phyloP scores from a whole-genome alignment of 2,113 vertebrate genomes.

The Cinclus cinclus region DNA sequence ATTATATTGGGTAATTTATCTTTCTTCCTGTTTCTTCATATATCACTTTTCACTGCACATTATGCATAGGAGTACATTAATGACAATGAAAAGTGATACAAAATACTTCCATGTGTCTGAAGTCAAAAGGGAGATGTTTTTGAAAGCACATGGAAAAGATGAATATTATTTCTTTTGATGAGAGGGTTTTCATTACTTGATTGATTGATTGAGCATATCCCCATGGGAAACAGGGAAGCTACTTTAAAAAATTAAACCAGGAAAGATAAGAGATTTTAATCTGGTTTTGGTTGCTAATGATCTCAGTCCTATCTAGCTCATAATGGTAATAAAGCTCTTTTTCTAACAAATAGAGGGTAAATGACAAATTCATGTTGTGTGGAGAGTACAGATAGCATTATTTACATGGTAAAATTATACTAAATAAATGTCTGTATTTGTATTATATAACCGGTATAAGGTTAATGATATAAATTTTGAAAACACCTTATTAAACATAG shows the following conservation, averaged over 20 bases:
- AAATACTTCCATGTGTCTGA: not conserved
- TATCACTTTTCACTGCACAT: not conserved
- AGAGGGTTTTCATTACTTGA: not conserved
- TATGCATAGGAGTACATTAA: not conserved
- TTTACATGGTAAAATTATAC: not conserved
- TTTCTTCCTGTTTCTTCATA: not conserved
- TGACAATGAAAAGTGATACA: not conserved
- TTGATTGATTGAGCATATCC: not conserved
- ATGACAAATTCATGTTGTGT: not conserved
- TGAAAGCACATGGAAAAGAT: not conserved
- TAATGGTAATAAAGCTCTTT: not conserved
- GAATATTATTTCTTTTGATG: not conserved
- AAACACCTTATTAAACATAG: not conserved
- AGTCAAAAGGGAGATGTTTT: not conserved
- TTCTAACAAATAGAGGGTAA: not conserved
- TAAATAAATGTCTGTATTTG: not conserved
- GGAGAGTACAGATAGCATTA: not conserved
- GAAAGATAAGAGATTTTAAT: not conserved
- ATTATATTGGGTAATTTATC: not conserved
- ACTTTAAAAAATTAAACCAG: not conserved
- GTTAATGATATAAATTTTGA: not conserved
- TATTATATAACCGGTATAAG: not conserved
- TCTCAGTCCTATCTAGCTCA: not conserved
- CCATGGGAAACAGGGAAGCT: not conserved
- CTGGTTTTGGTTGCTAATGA: not conserved